Base-by-base conservation (phyloP, 2,888 invertebrate genomes). In the Therioaphis trifolii region DNA sequence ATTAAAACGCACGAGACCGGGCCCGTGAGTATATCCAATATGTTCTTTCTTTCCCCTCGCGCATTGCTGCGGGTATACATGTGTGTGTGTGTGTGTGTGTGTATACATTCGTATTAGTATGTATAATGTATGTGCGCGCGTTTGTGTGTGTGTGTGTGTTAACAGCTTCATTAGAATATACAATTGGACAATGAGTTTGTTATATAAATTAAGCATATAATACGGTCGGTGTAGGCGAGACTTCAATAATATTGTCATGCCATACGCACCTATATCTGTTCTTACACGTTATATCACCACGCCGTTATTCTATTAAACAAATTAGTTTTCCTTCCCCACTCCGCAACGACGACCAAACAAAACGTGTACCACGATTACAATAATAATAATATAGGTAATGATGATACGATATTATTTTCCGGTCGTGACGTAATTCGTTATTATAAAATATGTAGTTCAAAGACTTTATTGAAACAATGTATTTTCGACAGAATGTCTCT, bases 151-250 rank as follows among this genome's bases (percentile, higher is more conserved):
- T 24, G 72, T 35, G 71, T 72, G 61, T 27, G 82, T 82, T 74
- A 82, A 82, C 82, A 74, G 74, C 82, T 82, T 82, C 82, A 82
- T 82, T 82, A 74, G 74, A 82, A 82, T 82, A 82, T 58, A 82
- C 82, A 52, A 82, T 82, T 63, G 74, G 52, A 72, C 63, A 82
- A 80, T 72, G 80, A 80, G 69, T 68, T 69, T 55, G 35, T 79
- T 69, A 24, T 71, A 72, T 52, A 80, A 80, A 71, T 80, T 72
- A 80, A 71, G 58, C 69, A 58, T 76, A 35, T 21, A 24, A 49
- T 49, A 40, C 49, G 40, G 40, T 15, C 55, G 24, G 78, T 35
- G 78, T 78, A 78, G 78, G 78, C 78, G 78, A 78, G 35, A 49
- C 61, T 63, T 43, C 75, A 40, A 71, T 71, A 71, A 71, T 63